Evolutionary conservation across 2,797 vertebrate genomes (phyloP).

Genomic region (Pipistrellus pipistrellus): DNA sequence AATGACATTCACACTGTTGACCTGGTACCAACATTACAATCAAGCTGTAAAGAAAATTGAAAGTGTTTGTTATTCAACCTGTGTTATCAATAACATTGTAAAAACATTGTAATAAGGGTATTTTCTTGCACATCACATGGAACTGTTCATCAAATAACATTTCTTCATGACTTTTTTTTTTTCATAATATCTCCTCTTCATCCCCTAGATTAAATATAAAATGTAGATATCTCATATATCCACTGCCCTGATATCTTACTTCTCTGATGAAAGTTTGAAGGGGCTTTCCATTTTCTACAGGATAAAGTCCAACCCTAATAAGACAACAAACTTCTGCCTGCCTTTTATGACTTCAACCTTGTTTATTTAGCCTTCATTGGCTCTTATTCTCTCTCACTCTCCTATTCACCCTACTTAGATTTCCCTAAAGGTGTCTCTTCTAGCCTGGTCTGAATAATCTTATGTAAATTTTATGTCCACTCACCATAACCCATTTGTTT

Average conservation of each 20-base stretch:
- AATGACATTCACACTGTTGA: background rate
- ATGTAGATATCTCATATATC: fast-evolving
- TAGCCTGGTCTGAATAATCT: background rate
- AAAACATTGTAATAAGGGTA: background rate
- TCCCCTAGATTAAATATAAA: no score
- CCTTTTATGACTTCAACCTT: background rate
- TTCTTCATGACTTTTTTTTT: background rate
- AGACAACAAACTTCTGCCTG: background rate
- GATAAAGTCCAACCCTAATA: background rate
- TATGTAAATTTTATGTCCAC: background rate
- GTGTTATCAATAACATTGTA: background rate
- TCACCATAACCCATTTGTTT: slow-evolving; percentile 18
- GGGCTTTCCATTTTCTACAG: background rate
- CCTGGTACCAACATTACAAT: background rate
- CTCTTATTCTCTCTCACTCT: background rate
- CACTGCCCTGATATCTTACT: background rate
- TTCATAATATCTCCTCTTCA: background rate
- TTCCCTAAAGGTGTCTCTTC: background rate
- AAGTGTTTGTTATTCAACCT: background rate
- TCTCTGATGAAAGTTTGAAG: background rate
- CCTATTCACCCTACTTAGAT: background rate
- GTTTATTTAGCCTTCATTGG: background rate
- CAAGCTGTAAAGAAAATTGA: background rate
- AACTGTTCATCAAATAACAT: background rate
- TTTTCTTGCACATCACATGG: background rate